phyloP scores from a whole-genome alignment of 2,113 vertebrate species.

The Corynorhinus townsendii region DNA sequence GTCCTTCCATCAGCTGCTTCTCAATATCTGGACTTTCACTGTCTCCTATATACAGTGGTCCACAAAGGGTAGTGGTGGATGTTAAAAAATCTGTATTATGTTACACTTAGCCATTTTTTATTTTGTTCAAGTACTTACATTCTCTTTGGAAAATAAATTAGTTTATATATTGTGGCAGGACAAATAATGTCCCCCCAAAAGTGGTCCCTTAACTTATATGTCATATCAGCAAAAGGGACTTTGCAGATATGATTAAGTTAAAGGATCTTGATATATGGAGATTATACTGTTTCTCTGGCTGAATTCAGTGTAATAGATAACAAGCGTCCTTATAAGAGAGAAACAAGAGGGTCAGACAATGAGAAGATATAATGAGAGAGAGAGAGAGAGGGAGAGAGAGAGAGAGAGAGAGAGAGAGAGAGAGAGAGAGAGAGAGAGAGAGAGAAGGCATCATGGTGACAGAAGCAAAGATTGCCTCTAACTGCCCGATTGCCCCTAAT shows the following conservation, averaged over 20 bases:
- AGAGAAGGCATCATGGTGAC: neutral
- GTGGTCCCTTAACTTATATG: neutral
- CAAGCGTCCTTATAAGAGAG: neutral
- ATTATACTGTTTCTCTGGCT: neutral
- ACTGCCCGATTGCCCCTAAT: too few species aligned
- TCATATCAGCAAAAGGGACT: neutral
- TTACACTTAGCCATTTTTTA: neutral
- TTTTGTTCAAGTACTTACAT: neutral
- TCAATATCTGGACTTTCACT: too few species aligned
- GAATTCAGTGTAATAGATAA: neutral
- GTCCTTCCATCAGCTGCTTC: neutral
- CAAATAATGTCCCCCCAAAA: neutral
- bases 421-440: too few species aligned
- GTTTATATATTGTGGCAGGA: neutral
- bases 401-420: neutral
- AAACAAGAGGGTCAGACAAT: neutral
- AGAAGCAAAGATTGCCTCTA: neutral
- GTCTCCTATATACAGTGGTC: neutral
- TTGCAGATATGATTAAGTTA: neutral
- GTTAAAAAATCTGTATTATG: neutral
- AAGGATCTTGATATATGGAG: neutral
- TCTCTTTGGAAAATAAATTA: neutral
- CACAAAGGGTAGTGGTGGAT: neutral
- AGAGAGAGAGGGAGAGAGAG: neutral
- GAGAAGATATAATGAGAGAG: neutral